Evolutionary conservation across 2,797 vertebrate species (phyloP), one percentile per base, ranked within the genome.

Genomic region (Helostoma temminkii): DNA sequence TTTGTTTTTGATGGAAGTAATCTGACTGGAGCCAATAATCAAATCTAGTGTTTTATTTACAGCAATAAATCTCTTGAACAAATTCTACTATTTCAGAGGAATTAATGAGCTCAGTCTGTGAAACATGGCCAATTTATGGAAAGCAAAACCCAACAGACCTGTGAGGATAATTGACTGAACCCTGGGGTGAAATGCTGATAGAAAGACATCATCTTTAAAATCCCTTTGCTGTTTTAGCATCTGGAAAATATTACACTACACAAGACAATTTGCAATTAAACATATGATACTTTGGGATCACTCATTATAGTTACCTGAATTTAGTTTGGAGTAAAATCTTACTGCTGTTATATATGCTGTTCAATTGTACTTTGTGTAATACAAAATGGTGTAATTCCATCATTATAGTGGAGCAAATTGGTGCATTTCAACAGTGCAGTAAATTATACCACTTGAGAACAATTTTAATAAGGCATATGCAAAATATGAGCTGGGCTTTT

Each of bases 201-300:
- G 83, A 79, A 84, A 80, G 84, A 64, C 79, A 83, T 83, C 84
- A 32, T 88, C 78, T 71, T 79, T 15, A 9, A 72, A 70, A 71
- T 74, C 59, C 43, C n/a, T 59, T 80, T 48, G 48, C 58, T 74
- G 71, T 69, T 80, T 70, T 74, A 66, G 71, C 79, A 82, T 81
- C 83, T 88, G 78, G 37, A 64, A 57, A 47, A 41, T 41, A 58
- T 64, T 57, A 54, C 50, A 58, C 81, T 21, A 45, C 66, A 71
- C 25, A 12, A 64, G 50, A 81, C 75, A 76, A 74, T 75, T 72
- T 54, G 70, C 71, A 68, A 66, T 78, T 74, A 64, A 68, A 74
- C 32, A 34, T 54, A 62, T 9, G 45, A 37, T 72, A 57, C 76
- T 57, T 8, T 55, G 84, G 78, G 80, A 86, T 53, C 30, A 12